Percentiles rank a stretch among this genome's conserved stretches.
Conservation (phyloP, 1,140 invertebrate genomes). For the Diabrotica virgifera region DNA sequence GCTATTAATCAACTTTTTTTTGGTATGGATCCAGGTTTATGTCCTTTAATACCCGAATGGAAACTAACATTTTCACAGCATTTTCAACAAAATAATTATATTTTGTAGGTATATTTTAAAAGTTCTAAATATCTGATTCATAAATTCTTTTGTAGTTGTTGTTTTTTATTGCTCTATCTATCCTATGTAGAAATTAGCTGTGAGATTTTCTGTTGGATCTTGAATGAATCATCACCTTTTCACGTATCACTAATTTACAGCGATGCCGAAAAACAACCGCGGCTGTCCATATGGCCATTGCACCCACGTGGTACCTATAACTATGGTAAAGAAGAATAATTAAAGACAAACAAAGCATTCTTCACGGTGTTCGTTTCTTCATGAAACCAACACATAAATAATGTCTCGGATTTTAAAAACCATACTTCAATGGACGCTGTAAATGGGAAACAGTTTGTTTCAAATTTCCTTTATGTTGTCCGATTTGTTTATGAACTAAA, state of each 20-base stretch:
- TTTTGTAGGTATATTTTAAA: too few relatives aligned
- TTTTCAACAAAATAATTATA: too few relatives aligned
- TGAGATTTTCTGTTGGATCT: too few relatives aligned
- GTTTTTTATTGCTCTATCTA: too few relatives aligned
- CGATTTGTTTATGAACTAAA: neutral
- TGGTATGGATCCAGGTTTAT: too few relatives aligned
- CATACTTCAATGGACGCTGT: neutral
- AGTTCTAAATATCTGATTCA: too few relatives aligned
- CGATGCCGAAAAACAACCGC: neutral
- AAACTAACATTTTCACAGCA: too few relatives aligned
- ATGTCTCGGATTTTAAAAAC: conserved; percentile 2
- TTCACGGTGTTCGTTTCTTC: neutral
- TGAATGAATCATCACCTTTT: neutral
- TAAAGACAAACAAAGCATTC: conserved; percentile 3
- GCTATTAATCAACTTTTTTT: too few relatives aligned
- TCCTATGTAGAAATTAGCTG: too few relatives aligned
- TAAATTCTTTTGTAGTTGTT: too few relatives aligned
- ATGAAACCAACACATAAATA: conserved; percentile 1
- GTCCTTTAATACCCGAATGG: too few relatives aligned
- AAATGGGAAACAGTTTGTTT: neutral
- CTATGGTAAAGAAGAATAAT: neutral
- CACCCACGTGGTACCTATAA: neutral
- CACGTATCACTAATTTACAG: neutral
- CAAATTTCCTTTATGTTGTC: neutral
- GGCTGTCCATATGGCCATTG: neutral